Percentiles rank a stretch among this genome's conserved stretches.
phyloP scores from a whole-genome alignment of 2,888 invertebrate genomes.

The Amaurobius ferox region DNA sequence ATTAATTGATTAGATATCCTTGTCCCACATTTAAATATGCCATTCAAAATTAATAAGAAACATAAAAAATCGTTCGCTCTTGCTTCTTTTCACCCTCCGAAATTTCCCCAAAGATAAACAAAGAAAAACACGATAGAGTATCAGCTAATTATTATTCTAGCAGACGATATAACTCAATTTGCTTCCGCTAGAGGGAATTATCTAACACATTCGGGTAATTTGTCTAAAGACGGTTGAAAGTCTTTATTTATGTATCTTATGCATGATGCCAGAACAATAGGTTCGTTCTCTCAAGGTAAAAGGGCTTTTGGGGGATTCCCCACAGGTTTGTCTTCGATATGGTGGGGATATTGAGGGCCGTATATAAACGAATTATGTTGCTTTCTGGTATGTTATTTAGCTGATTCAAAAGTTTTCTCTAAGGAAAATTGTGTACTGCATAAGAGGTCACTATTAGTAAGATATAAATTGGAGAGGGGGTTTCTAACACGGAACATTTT shows the following conservation, averaged over 20 bases:
- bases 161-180: conserved; percentile 16
- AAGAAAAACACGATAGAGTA: background rate
- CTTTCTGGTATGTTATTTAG: too few species aligned
- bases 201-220: background rate
- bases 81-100: background rate
- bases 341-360: background rate
- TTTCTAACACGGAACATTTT: too few species aligned
- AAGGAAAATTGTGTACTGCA: too few species aligned
- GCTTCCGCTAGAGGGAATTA: background rate
- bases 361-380: background rate
- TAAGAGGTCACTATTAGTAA: too few species aligned
- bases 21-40: background rate
- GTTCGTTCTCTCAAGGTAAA: conserved; percentile 54
- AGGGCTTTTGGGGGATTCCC: conserved; percentile 47
- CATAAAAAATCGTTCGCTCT: too few species aligned
- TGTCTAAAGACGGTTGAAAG: background rate
- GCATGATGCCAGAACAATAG: conserved; percentile 60
- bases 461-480: too few species aligned
- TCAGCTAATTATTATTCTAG: background rate
- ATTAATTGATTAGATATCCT: conserved; percentile 1
- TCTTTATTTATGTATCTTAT: conserved; percentile 64
- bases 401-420: too few species aligned
- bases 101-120: background rate
- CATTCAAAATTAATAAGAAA: too few species aligned
- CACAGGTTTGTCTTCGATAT: conserved; percentile 25